Conservation (phyloP, 2,113 vertebrate genomes). For the Lucifuga dentata region DNA sequence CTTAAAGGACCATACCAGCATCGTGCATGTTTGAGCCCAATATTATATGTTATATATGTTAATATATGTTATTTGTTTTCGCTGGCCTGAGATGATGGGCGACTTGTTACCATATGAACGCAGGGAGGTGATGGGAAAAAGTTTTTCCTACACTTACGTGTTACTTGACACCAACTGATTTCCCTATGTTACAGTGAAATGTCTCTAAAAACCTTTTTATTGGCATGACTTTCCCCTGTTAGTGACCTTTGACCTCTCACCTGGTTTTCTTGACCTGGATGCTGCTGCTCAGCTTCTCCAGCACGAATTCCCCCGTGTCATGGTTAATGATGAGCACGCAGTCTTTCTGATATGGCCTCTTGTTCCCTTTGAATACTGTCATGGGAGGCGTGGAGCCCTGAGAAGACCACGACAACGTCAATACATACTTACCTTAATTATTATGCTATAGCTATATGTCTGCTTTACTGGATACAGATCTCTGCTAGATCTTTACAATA, state of each 20-base stretch:
- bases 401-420: neutral
- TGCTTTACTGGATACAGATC: neutral
- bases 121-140: no score
- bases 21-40: no score
- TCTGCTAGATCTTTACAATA: no score
- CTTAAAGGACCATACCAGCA: no score
- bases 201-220: no score
- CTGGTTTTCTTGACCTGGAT: slow-evolving; percentile 99
- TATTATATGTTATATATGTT: no score
- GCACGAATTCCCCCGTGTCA: slow-evolving; percentile 95
- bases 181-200: no score
- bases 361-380: slow-evolving; percentile 99
- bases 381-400: slow-evolving; percentile 97
- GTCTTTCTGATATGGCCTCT: slow-evolving; percentile 97
- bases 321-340: slow-evolving; percentile 99
- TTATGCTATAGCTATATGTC: neutral
- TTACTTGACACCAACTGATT: no score
- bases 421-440: neutral
- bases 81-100: no score
- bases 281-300: slow-evolving; percentile 98
- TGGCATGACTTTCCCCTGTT: neutral
- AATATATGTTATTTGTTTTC: no score
- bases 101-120: no score
- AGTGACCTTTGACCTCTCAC: slow-evolving; percentile 72
- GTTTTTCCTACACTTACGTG: no score